phyloP scores from a whole-genome alignment of 2,888 invertebrate genomes.

The Lasioglossum figueresi region DNA sequence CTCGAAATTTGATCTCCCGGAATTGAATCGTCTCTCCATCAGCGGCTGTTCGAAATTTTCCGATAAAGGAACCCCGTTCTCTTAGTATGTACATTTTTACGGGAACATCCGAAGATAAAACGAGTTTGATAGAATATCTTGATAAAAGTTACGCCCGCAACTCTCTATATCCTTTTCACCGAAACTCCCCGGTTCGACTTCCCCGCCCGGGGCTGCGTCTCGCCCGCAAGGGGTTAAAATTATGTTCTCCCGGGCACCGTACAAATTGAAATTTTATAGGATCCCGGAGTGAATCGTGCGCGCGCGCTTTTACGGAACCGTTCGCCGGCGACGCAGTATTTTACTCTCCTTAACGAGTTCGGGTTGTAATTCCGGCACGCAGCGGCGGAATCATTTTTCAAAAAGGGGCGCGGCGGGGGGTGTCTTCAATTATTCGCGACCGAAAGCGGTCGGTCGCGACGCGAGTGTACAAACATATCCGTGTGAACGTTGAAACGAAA shows the following conservation, averaged over 20 bases:
- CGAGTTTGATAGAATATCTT: not conserved
- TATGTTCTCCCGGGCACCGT: not conserved
- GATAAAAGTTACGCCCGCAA: not conserved
- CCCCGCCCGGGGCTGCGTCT: not conserved
- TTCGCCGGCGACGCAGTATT: not conserved
- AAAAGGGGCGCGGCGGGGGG: not conserved
- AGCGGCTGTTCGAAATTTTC: not conserved
- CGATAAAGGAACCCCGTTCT: not conserved
- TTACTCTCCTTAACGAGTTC: slow-evolving; percentile 8
- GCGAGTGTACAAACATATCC: no score
- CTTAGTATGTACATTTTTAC: not conserved
- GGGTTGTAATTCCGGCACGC: not conserved
- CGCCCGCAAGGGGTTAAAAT: slow-evolving; percentile 11
- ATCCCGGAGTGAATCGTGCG: not conserved
- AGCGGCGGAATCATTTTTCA: slow-evolving; percentile 30
- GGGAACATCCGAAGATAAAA: not conserved
- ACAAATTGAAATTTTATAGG: not conserved
- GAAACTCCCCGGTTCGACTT: not conserved
- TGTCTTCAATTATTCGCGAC: slow-evolving; percentile 24
- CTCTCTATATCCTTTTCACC: not conserved
- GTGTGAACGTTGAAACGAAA: not conserved
- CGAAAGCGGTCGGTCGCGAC: not conserved
- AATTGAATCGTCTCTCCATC: not conserved
- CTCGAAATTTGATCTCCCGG: not conserved
- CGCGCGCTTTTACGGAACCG: not conserved